phyloP scores from a whole-genome alignment of 2,888 invertebrate species.

The Perdita meconis region DNA sequence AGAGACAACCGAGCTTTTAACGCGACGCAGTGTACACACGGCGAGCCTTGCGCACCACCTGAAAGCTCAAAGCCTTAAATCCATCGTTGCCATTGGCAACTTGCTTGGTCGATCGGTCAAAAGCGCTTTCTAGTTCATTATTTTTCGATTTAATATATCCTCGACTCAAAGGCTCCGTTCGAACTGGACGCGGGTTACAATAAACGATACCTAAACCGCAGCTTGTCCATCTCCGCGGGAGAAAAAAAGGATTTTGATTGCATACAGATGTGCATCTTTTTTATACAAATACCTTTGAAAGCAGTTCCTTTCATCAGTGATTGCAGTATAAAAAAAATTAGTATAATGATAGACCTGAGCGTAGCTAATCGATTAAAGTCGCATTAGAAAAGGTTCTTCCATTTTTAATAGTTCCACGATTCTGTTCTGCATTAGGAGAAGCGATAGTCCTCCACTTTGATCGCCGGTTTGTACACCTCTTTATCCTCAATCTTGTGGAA shows the following conservation, averaged over 20 bases:
- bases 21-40: conserved; percentile 42
- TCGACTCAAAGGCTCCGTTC: conserved; percentile 24
- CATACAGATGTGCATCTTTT: not conserved
- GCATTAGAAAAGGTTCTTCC: not conserved
- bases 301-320: too few relatives aligned
- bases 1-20: conserved; percentile 57
- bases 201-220: conserved; percentile 6
- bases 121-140: conserved; percentile 67
- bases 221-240: not conserved
- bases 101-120: conserved; percentile 76
- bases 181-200: not conserved
- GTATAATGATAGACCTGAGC: too few relatives aligned
- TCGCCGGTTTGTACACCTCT: conserved; percentile 55
- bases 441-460: conserved; percentile 45
- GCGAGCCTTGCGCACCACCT: conserved; percentile 48
- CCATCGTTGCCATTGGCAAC: conserved; percentile 75
- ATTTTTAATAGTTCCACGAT: too few relatives aligned
- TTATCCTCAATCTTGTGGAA: conserved; percentile 62
- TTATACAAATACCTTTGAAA: too few relatives aligned
- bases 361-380: too few relatives aligned
- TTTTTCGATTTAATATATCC: conserved; percentile 63
- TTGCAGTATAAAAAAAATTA: too few relatives aligned
- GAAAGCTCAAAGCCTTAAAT: conserved; percentile 70
- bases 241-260: not conserved
- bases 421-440: conserved; percentile 11